Evolutionary conservation across 2,797 vertebrate species (phyloP), one percentile per base, ranked within the genome.

Genomic region (Enteromius argenteus): DNA sequence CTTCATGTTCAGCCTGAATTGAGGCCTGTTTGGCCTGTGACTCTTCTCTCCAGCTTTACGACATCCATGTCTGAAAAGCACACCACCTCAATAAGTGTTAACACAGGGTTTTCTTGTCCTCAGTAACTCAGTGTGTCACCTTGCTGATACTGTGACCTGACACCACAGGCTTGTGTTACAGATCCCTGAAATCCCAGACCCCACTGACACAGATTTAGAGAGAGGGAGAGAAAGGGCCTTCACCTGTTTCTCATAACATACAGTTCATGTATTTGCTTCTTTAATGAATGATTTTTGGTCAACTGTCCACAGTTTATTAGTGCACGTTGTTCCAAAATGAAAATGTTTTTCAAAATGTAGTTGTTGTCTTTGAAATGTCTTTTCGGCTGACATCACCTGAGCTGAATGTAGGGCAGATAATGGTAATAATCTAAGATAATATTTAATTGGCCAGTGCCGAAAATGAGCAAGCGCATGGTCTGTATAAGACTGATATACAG

Each of bases 191-290:
- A 73, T 66, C 68, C 39, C 79, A 77, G 56, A 44, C 15, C 42
- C 58, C 13, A 73, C 80, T 73, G 49, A 73, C 80, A 81, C 81
- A 68, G 81, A 83, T 83, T 83, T 83, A 76, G 72, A 49, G 69
- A 76, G 60, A 64, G 56, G 23, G 44, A 64, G 67, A 68, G 23
- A 56, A 56, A 79, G 62, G 39, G 62, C n/a, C 21, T 49, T 76
- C 37, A 49, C 46, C 42, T 75, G 64, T 76, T 39, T 77, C n/a
- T 79, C 32, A 42, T 42, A 44, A 80, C 11, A n/a, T 44, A 2
- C 11, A 72, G 3, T 60, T 23, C 11, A 13, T 30, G n/a, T 37
- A 10, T 23, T 67, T 69, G 13, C 42, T 53, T 42, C 35, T n/a
- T 58, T 21, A 80, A 44, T 11, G 23, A 39, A 14, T 11, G 17